A percentile compares a stretch with the other conserved stretches of the same genome.
Conservation (phyloP, 1,140 invertebrate species). For the Temnothorax nylanderi region DNA sequence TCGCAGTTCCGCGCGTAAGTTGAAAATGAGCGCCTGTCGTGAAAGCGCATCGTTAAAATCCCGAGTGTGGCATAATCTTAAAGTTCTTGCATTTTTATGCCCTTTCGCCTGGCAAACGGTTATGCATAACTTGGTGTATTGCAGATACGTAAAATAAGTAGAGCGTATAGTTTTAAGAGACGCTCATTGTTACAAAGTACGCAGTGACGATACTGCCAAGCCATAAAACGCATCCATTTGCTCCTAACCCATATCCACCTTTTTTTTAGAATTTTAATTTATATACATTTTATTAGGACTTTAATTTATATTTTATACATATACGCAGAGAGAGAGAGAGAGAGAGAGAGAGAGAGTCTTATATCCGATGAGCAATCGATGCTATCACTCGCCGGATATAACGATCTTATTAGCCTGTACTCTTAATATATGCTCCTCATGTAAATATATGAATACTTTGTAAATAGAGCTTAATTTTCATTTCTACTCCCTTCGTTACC, state of each 20-base stretch:
- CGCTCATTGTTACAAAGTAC: constrained; percentile 70
- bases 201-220: constrained; percentile 76
- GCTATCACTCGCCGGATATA: constrained; percentile 76
- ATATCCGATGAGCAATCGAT: constrained; percentile 73
- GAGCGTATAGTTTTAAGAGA: constrained; percentile 70
- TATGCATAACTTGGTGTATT: constrained; percentile 74
- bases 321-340: constrained; percentile 42
- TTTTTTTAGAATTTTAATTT: constrained; percentile 78
- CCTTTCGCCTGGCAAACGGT: constrained; percentile 65
- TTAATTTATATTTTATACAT: constrained; percentile 82
- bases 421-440: constrained; percentile 75
- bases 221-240: constrained; percentile 78
- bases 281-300: constrained; percentile 77
- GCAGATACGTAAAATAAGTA: constrained; percentile 75
- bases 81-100: constrained; percentile 69
- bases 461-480: constrained; percentile 77
- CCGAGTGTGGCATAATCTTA: constrained; percentile 61
- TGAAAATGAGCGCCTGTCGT: constrained; percentile 53
- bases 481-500: constrained; percentile 42
- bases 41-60: constrained; percentile 47
- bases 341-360: neutral
- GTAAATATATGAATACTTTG: constrained; percentile 83
- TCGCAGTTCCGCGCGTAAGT: constrained; percentile 27
- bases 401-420: constrained; percentile 72
- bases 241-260: constrained; percentile 60